Base-by-base conservation (phyloP, 2,797 vertebrate genomes). In the Sebastes steindachneri region DNA sequence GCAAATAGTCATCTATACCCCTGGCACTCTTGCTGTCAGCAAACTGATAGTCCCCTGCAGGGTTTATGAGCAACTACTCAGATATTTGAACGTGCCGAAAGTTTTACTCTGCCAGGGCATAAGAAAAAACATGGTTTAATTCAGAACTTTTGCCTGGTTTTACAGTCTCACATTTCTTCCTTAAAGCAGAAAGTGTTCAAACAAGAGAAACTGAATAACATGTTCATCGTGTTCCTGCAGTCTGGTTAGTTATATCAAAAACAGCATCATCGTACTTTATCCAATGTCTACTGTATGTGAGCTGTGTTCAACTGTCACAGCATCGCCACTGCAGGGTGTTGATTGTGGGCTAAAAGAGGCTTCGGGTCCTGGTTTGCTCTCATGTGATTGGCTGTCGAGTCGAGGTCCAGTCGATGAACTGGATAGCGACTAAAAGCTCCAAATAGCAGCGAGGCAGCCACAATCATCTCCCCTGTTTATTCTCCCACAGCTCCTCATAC, bases 321-420 rank as follows among this genome's bases (percentile, higher is more conserved):
- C 87, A 88, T 94, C 45, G 45, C 45, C 45, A 53, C 94, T 87
- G 93, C 53, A 80, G 94, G 92, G 93, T 91, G 94, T 96, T 96
- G 96, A 97, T 97, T 96, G 93, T 88, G 68, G 80, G 87, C 84
- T 90, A 94, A 95, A 95, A 93, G 86, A 78, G 87, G 93, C 91
- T 91, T 70, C 73, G 51, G 93, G 86, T 89, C 83, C 72, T 33
- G 37, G 31, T 83, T 86, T 26, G 67, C 86, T 87, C 35, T 69
- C 83, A 45, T 82, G 72, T 86, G 85, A 94, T 92, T 86, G 85
- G 91, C 90, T 88, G 85, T 73, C 68, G 33, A 83, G 70, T 51
- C 76, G 83, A 89, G 88, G 90, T 88, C 88, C 93, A 94, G 94
- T 94, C 87, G 83, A 88, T 95, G 94, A 91, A 92, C 86, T 90